Conservation (phyloP, 1,140 invertebrate genomes). For the Lithobius niger region DNA sequence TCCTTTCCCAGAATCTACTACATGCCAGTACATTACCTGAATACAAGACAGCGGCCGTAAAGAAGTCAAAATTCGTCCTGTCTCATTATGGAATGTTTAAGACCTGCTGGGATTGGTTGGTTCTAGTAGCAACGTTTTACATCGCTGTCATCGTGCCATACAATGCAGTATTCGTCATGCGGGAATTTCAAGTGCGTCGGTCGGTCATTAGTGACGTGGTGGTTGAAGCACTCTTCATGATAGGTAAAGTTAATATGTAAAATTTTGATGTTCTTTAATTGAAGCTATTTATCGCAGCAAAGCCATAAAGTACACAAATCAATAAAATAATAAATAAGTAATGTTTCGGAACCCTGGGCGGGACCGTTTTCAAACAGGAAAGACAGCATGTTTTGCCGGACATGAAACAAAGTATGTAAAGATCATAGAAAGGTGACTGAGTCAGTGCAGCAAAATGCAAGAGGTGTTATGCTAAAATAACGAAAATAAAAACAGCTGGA, state of each 20-base stretch:
- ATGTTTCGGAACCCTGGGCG: too few species aligned
- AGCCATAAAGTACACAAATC: too few species aligned
- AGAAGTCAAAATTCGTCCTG: conserved; percentile 84
- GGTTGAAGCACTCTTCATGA: conserved; percentile 87
- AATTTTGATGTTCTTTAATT: too few species aligned
- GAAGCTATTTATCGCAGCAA: too few species aligned
- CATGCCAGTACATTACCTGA: conserved; percentile 72
- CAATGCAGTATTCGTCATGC: conserved; percentile 84
- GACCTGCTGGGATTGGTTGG: conserved; percentile 98
- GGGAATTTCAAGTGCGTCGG: conserved; percentile 37
- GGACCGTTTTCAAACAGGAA: too few species aligned
- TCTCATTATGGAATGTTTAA: conserved; percentile 98
- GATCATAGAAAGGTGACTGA: too few species aligned
- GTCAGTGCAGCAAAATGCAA: too few species aligned
- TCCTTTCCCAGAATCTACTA: conserved; percentile 59
- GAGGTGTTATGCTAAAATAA: too few species aligned
- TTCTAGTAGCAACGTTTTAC: conserved; percentile 93
- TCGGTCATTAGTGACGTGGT: conserved; percentile 84
- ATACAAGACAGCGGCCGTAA: conserved; percentile 83
- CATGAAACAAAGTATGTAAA: too few species aligned
- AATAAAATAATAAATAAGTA: too few species aligned
- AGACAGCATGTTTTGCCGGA: too few species aligned
- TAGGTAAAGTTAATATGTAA: conserved; percentile 76
- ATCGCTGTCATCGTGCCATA: conserved; percentile 97
- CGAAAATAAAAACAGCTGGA: too few species aligned